Evolutionary conservation across 2,888 invertebrate genomes (phyloP).

Genomic region (Xanthostigma xanthostigma): DNA sequence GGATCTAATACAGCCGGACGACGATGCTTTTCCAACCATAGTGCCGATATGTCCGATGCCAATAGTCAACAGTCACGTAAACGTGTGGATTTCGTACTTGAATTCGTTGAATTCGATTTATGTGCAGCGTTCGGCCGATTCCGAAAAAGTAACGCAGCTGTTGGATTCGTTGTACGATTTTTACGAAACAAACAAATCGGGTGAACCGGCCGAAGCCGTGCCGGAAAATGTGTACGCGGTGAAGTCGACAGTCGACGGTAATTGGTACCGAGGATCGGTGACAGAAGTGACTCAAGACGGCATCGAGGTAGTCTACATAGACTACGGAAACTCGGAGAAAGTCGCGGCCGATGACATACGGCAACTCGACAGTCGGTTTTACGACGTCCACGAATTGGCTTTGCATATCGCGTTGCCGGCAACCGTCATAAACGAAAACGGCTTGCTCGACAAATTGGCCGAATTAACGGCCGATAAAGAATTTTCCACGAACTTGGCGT

Average conservation of each 20-base stretch:
- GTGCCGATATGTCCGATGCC: constrained; percentile 44
- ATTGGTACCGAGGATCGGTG: constrained; percentile 56
- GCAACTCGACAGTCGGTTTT: constrained; percentile 21
- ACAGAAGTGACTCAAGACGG: constrained; percentile 28
- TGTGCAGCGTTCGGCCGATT: constrained; percentile 39
- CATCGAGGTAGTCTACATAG: constrained; percentile 42
- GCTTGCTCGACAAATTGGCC: constrained; percentile 18
- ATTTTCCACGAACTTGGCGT: constrained; percentile 34
- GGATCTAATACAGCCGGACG: constrained; percentile 35
- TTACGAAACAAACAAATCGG: constrained; percentile 32
- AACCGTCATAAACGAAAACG: constrained; percentile 8
- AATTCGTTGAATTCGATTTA: constrained; percentile 44
- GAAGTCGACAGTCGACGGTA: constrained; percentile 32
- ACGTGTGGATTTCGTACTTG: constrained; percentile 42
- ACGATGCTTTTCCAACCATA: constrained; percentile 35
- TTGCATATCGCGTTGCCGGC: constrained; percentile 21
- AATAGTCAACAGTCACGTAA: constrained; percentile 41
- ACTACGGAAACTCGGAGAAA: constrained; percentile 55
- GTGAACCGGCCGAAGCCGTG: constrained; percentile 28
- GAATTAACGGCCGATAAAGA: constrained; percentile 35
- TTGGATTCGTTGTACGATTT: constrained; percentile 39
- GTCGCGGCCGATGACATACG: constrained; percentile 26
- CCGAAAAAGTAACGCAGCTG: constrained; percentile 29
- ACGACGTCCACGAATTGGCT: constrained; percentile 20
- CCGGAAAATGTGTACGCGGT: constrained; percentile 44